Base-by-base conservation (phyloP, 1,140 invertebrate species). In the Andrena cerasifolii region DNA sequence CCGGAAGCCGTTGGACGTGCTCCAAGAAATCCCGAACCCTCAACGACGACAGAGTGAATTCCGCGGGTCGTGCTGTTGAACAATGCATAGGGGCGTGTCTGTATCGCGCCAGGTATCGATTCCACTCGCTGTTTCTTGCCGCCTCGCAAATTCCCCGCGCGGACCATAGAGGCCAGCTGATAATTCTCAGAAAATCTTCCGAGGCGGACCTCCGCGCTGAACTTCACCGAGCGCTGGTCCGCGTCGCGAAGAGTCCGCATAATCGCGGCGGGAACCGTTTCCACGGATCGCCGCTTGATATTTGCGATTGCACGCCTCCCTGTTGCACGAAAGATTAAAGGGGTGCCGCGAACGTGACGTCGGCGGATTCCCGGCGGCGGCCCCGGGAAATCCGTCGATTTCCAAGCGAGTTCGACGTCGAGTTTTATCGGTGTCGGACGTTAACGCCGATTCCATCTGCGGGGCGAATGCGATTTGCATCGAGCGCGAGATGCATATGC, bases 1-100 rank as follows among this genome's bases (percentile, higher is more conserved):
- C 43, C 49, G 56, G 78, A 77, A 80, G 56, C 43, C 40, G 36
- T 80, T 80, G 78, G 65, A 63, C 45, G 26, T 36, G 58, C 63
- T 70, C 78, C 78, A 80, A 77, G 65, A 33, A 58, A 61, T 58
- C 33, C 53, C 51, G 24, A 56, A 49, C 28, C 62, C 66, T 49
- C 49, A 74, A 66, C 77, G 10, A 78, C 53, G 43, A 26, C 47
- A 12, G 51, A 24, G 21, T 59, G 36, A 61, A 74, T 43, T 51
- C 21, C 45, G 56, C 40, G 18, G 21, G 18, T 21, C 33, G 33
- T n/a, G 12, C 33, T 18, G 3, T 6, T 33, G 59, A 62, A 62
- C 24, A 62, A 62, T 45, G 59, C n/a, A 40, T 26, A n/a, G 5
- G 28, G 59, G 10, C n/a, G n/a, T 33, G 5, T 56, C 16, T 18